Percentiles rank a stretch among this genome's conserved stretches.
Evolutionary conservation across 2,113 vertebrate genomes (phyloP).

Genomic region (Mystacornis crossleyi): DNA sequence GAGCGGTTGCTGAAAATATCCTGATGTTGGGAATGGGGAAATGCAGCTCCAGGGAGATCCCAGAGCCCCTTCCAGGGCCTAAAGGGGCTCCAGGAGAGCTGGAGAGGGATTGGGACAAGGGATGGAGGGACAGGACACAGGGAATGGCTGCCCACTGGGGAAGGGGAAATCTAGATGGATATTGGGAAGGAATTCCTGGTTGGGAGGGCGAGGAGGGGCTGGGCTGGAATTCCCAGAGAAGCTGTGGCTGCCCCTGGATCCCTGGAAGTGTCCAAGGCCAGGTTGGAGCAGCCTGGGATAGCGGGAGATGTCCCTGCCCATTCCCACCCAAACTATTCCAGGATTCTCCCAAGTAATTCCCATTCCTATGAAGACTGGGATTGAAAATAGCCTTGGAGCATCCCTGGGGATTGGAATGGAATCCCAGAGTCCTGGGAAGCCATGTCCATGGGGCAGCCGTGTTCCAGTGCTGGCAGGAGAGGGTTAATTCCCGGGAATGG

Average conservation of each 20-base stretch:
- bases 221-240: neutral
- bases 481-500: neutral
- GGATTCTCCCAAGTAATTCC: neutral
- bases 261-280: neutral
- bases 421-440: neutral
- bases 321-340: neutral
- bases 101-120: neutral
- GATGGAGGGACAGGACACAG: neutral
- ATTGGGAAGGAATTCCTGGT: neutral
- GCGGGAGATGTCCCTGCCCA: neutral
- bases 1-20: neutral
- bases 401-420: neutral
- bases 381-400: neutral
- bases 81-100: neutral
- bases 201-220: neutral
- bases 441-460: neutral
- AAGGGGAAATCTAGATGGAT: neutral
- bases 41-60: neutral
- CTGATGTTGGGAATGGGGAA: neutral
- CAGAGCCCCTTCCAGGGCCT: neutral
- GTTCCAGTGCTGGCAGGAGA: rapidly evolving
- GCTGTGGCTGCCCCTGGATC: neutral
- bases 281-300: neutral
- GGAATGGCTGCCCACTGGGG: neutral
- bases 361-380: neutral